Percentiles rank a stretch among this genome's conserved stretches.
These are phyloP conservation scores for Shargacucullia verbasci DNA, from an alignment of 2,888 invertebrate species.

Conservation along the genomic window DNA sequence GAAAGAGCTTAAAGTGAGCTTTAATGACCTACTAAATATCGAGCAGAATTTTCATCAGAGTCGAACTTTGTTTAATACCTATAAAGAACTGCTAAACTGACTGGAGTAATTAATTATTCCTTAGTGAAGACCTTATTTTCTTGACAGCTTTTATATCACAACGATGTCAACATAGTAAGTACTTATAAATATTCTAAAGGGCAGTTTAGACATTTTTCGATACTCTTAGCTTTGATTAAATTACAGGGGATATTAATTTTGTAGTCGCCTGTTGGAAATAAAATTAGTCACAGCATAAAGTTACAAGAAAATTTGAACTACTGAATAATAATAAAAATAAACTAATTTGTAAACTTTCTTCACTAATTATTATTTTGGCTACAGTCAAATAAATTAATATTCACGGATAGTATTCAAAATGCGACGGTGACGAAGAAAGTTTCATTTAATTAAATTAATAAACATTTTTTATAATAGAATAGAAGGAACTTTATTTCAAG, in stretches of 20 bases:
- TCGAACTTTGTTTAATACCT: conserved; percentile 30
- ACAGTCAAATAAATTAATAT: too few species aligned
- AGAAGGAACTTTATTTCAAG: too few species aligned
- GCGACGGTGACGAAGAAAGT: too few species aligned
- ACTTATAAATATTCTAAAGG: conserved; percentile 43
- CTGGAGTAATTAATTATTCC: conserved; percentile 43
- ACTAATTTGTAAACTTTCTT: too few species aligned
- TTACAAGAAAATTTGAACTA: neutral
- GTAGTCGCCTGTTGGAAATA: neutral
- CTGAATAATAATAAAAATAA: conserved; percentile 1
- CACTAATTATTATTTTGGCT: too few species aligned
- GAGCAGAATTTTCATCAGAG: conserved; percentile 13
- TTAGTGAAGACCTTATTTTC: conserved; percentile 34
- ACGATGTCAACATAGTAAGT: conserved; percentile 31
- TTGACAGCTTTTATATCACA: conserved; percentile 34
- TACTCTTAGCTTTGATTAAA: conserved; percentile 34
- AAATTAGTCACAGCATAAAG: neutral
- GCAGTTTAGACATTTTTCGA: conserved; percentile 39
- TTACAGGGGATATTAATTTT: conserved; percentile 32
- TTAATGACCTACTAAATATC: neutral
- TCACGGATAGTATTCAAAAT: too few species aligned
- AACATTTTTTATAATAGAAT: too few species aligned
- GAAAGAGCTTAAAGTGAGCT: neutral
- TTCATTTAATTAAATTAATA: too few species aligned
- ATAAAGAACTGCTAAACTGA: conserved; percentile 33